phyloP scores from a whole-genome alignment of 2,888 invertebrate species.

The Craniophora ligustri region DNA sequence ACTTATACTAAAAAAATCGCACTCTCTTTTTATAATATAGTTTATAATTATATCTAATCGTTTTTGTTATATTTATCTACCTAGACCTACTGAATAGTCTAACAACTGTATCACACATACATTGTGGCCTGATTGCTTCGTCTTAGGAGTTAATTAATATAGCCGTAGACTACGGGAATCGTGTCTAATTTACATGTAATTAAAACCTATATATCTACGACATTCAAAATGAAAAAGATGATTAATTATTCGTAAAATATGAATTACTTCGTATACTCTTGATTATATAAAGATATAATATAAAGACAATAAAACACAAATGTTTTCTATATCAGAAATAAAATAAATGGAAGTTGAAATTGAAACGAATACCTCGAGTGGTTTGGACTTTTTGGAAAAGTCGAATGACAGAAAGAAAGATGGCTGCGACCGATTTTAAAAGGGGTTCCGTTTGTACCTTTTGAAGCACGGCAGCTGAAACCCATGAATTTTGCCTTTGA shows the following conservation, averaged over 20 bases:
- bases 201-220: constrained; percentile 6
- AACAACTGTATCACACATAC: constrained; percentile 19
- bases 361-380: constrained; percentile 5
- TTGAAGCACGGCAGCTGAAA: constrained; percentile 12
- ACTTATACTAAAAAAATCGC: too few relatives aligned
- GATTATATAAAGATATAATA: background rate
- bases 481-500: constrained; percentile 27
- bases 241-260: background rate
- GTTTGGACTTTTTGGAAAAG: constrained; percentile 23
- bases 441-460: constrained; percentile 21
- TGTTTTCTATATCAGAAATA: constrained; percentile 1
- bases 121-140: constrained; percentile 28
- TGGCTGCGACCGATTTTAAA: constrained; percentile 18
- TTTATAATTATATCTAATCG: too few relatives aligned
- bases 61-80: too few relatives aligned
- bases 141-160: constrained; percentile 42
- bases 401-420: constrained; percentile 24
- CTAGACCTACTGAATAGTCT: constrained; percentile 24
- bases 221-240: constrained; percentile 20
- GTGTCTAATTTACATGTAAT: constrained; percentile 15
- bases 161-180: constrained; percentile 2
- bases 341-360: constrained; percentile 15
- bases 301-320: constrained; percentile 6
- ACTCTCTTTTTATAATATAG: too few relatives aligned
- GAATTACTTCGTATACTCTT: constrained; percentile 7